Conservation (phyloP, 2,888 invertebrate genomes). For the Halocaridina rubra region DNA sequence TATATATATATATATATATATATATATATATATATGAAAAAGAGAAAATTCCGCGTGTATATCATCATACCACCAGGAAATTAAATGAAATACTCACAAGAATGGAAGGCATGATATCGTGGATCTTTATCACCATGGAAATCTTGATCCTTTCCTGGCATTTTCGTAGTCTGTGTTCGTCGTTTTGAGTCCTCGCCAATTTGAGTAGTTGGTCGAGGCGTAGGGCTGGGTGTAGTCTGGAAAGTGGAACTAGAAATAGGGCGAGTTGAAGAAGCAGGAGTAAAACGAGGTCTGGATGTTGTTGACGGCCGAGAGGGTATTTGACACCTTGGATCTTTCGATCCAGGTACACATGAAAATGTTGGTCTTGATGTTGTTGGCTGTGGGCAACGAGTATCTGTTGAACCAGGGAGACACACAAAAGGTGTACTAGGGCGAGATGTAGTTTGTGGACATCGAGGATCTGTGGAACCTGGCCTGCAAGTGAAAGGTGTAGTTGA, state of each 20-base stretch:
- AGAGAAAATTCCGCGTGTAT: too few relatives aligned
- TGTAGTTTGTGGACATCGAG: constrained; percentile 60
- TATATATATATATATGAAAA: not conserved
- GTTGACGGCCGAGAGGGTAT: not conserved
- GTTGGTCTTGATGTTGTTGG: constrained; percentile 22
- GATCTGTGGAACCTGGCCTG: constrained; percentile 66
- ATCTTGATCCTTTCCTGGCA: constrained; percentile 64
- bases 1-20: not conserved
- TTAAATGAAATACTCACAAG: constrained; percentile 66
- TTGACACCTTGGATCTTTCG: constrained; percentile 48
- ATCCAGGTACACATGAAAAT: constrained; percentile 57
- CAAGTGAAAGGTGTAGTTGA: constrained; percentile 62
- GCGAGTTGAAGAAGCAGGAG: constrained; percentile 62
- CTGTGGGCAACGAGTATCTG: constrained; percentile 36
- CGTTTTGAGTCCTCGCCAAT: not conserved
- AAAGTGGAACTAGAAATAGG: not conserved
- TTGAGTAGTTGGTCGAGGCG: constrained; percentile 62
- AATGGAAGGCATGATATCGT: constrained; percentile 67
- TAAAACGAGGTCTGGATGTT: constrained; percentile 64
- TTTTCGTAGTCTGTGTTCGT: constrained; percentile 3
- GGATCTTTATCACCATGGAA: constrained; percentile 66
- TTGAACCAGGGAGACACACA: constrained; percentile 50
- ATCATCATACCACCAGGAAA: too few relatives aligned
- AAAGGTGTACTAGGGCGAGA: not conserved
- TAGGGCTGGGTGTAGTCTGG: constrained; percentile 66